Evolutionary conservation across 1,140 invertebrate species (phyloP), one percentile per base, ranked within the genome.

Genomic region (Drosophila funebris): DNA sequence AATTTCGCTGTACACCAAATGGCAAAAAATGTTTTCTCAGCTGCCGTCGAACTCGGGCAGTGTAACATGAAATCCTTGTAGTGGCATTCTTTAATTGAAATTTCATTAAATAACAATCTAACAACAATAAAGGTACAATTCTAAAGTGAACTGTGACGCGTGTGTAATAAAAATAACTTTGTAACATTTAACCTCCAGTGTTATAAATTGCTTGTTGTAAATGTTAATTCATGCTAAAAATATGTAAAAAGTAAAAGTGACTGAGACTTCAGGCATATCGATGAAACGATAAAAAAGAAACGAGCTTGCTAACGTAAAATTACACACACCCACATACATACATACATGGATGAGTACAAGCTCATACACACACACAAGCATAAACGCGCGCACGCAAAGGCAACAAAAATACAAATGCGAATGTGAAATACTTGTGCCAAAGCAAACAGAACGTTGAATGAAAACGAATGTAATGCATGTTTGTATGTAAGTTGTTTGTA

Each of bases 1-100:
- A 88, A 88, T 88, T 87, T 88, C 73, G 78, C 83, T 88, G 63
- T 88, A 88, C 76, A 88, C 83, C 78, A 88, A 88, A 83, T 88
- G 66, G 61, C 68, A 37, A 62, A 77, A 75, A 71, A 39, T 88
- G 74, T n/a, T n/a, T n/a, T n/a, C n/a, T n/a, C n/a, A n/a, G n/a
- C n/a, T 88, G 67, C 57, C 57, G 41, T 18, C n/a, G 36, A 58
- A 61, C 20, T 43, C 56, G 46, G 36, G 9, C n/a, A n/a, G n/a
- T n/a, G n/a, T n/a, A n/a, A n/a, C n/a, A n/a, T n/a, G n/a, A n/a
- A n/a, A n/a, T n/a, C n/a, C n/a, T n/a, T n/a, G n/a, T n/a, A n/a
- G n/a, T n/a, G n/a, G n/a, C n/a, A n/a, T n/a, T n/a, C n/a, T n/a
- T n/a, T n/a, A n/a, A n/a, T n/a, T n/a, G n/a, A n/a, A n/a, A n/a